Percentiles rank a stretch among this genome's conserved stretches.
Conservation (phyloP, 1,140 invertebrate genomes). For the Oedothorax gibbosus region DNA sequence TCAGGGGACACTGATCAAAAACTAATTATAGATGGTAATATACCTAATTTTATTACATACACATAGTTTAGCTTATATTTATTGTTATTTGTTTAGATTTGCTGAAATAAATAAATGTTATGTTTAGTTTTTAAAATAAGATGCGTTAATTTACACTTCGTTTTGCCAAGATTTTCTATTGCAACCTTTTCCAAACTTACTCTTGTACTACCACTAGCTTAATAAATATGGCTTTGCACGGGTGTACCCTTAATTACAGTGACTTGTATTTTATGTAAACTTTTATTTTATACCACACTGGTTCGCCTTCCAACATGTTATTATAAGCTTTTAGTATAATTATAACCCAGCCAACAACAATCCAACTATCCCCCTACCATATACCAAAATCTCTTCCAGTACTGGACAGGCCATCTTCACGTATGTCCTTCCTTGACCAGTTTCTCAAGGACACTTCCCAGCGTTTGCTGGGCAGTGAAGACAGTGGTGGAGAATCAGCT, state of each 20-base stretch:
- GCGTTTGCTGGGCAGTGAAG: conserved; percentile 43
- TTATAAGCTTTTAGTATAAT: too few relatives aligned
- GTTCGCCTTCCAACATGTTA: too few relatives aligned
- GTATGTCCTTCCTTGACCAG: conserved; percentile 89
- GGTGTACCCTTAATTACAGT: too few relatives aligned
- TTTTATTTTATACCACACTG: too few relatives aligned
- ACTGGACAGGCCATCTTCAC: conserved; percentile 85
- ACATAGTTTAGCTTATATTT: background rate
- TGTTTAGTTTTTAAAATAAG: too few relatives aligned
- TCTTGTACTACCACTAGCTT: background rate
- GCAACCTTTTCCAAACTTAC: background rate
- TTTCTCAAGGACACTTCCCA: conserved; percentile 88
- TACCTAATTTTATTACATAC: background rate
- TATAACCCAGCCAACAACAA: too few relatives aligned
- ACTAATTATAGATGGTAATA: conserved; percentile 59
- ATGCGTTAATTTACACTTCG: background rate
- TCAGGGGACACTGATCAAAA: conserved; percentile 51
- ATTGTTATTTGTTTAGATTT: too few relatives aligned
- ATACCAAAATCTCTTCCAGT: conserved; percentile 71
- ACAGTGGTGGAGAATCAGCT: conserved; percentile 73
- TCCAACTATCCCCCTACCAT: too few relatives aligned
- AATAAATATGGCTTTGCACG: too few relatives aligned
- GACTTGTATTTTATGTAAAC: too few relatives aligned
- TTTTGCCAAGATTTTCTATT: background rate
- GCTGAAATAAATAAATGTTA: too few relatives aligned